These are phyloP conservation scores for Microcebus jonahi DNA, from an alignment of 2,113 vertebrate species.

Conservation along the genomic window DNA sequence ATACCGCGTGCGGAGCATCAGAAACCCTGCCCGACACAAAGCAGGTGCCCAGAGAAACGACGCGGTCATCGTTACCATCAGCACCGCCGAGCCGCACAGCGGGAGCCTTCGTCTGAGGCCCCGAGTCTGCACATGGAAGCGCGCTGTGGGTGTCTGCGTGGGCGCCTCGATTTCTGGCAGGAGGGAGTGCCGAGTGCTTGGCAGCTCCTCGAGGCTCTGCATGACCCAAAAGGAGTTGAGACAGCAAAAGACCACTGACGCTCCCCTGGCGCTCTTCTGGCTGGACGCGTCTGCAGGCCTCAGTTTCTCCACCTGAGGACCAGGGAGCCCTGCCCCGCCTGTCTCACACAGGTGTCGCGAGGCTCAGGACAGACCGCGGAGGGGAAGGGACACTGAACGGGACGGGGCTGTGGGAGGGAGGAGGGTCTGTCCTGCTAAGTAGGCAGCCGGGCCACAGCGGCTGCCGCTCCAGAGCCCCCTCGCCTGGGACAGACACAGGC, in stretches of 20 bases:
- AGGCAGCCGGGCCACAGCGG: background rate
- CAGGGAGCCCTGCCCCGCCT: background rate
- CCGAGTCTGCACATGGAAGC: background rate
- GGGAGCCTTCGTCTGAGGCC: background rate
- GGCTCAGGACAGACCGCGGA: background rate
- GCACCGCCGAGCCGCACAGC: background rate
- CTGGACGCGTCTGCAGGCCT: background rate
- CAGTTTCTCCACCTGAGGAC: background rate
- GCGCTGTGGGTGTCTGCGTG: background rate
- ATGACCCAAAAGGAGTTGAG: background rate
- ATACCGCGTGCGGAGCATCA: accelerated
- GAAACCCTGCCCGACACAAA: background rate
- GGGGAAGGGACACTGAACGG: background rate
- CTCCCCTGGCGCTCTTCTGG: background rate
- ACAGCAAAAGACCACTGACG: background rate
- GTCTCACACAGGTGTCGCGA: accelerated
- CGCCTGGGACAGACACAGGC: background rate
- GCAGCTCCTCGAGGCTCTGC: background rate
- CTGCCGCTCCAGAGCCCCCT: background rate
- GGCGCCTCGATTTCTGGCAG: background rate
- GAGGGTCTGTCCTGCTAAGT: background rate
- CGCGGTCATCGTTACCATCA: accelerated
- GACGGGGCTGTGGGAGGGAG: background rate
- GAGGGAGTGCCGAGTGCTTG: background rate
- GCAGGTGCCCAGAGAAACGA: background rate